Conservation (phyloP, 1,140 invertebrate genomes). For the Plodia interpunctella region DNA sequence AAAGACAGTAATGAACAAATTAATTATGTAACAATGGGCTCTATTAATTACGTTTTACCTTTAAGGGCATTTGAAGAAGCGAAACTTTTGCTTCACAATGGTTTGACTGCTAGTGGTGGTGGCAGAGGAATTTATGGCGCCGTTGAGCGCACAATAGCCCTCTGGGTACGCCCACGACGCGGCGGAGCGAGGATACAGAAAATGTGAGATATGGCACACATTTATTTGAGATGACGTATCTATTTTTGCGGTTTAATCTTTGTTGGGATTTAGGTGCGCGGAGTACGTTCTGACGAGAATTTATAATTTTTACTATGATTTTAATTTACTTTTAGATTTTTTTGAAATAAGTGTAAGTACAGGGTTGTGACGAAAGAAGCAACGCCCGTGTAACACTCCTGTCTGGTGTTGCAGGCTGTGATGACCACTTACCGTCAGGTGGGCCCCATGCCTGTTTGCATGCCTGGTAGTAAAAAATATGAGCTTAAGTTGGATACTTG, state of each 20-base stretch:
- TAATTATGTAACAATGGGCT: conserved; percentile 54
- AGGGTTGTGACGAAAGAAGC: too few species aligned
- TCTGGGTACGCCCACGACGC: neutral
- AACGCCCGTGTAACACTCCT: too few species aligned
- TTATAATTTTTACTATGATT: neutral
- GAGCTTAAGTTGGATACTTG: too few species aligned
- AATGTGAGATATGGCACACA: conserved; percentile 5
- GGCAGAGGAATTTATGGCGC: conserved; percentile 14
- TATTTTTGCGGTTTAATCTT: conserved; percentile 3
- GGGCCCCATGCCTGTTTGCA: too few species aligned
- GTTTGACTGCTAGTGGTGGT: conserved; percentile 22
- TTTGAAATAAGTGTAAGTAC: too few species aligned
- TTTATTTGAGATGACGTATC: neutral
- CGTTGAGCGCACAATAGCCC: neutral
- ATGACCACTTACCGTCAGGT: too few species aligned
- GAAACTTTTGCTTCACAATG: conserved; percentile 48
- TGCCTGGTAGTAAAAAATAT: too few species aligned
- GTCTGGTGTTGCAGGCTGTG: too few species aligned
- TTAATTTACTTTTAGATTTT: too few species aligned
- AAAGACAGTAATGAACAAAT: conserved; percentile 49
- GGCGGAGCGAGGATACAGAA: neutral
- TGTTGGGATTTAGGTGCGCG: neutral
- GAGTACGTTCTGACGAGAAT: neutral
- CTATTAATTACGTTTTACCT: conserved; percentile 41
- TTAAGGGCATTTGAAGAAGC: conserved; percentile 33